Evolutionary conservation across 2,797 vertebrate species (phyloP).

Genomic region (Martes flavigula): DNA sequence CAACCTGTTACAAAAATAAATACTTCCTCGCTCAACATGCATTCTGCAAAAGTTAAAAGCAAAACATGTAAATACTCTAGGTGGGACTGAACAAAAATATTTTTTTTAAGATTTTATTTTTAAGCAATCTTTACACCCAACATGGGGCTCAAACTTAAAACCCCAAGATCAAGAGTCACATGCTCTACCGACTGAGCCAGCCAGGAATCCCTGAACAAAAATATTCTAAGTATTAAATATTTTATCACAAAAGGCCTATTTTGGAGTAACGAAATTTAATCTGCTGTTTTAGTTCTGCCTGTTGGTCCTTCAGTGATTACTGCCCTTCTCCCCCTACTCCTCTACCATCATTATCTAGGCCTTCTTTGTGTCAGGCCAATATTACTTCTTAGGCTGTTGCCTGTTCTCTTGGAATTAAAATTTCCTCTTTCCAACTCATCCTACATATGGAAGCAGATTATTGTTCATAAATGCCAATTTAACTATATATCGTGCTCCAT

Average conservation of each 20-base stretch:
- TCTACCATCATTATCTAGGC: neutral
- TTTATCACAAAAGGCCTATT: neutral
- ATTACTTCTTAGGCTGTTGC: neutral
- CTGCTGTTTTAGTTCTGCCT: neutral
- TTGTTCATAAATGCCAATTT: neutral
- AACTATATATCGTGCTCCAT: neutral
- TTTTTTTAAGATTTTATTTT: neutral
- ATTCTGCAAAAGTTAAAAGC: neutral
- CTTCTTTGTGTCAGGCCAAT: neutral
- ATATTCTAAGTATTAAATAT: neutral
- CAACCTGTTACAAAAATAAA: neutral
- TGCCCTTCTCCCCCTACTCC: neutral
- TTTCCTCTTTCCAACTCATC: neutral
- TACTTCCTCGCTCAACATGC: neutral
- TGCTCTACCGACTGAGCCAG: neutral
- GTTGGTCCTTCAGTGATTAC: neutral
- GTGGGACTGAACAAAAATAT: neutral
- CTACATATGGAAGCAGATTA: neutral
- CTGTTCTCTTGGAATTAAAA: neutral
- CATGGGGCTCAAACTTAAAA: neutral
- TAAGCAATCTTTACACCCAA: neutral
- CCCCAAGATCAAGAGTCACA: neutral
- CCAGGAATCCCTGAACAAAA: neutral
- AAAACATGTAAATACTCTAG: neutral
- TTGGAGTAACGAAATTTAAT: neutral